Evolutionary conservation across 2,888 invertebrate genomes (phyloP), one percentile per base, ranked within the genome.

Genomic region (Caenorhabditis sp.): DNA sequence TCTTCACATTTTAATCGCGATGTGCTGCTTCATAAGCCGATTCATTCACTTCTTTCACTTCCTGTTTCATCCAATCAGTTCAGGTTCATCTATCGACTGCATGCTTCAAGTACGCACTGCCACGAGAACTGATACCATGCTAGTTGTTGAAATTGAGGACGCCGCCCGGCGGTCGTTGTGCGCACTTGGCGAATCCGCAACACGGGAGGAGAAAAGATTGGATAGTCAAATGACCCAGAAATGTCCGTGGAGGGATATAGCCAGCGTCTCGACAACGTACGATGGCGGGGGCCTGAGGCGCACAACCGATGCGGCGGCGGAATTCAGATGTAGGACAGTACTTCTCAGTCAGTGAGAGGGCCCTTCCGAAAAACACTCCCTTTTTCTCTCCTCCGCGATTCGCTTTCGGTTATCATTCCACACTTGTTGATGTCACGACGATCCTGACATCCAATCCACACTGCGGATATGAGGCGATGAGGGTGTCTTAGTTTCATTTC

Each of bases 201-300:
- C 70, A 68, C 28, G 19, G 47, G 5, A 70, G 63, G 77, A 70
- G 61, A 51, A 77, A 77, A 77, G 79, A 79, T 79, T 79, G 79
- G 79, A 79, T 81, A 72, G 70, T 81, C 70, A 81, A 81, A 81
- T 81, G 81, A 81, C 81, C 81, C 81, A 81, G 81, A 81, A 81
- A 81, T 74, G 74, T 76, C 75, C 70, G 74, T 75, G 81, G 80
- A 81, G 75, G 69, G 59, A 70, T 70, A 70, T 79, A 79, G 70
- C 77, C 68, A 22, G 12, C 63, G 63, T 77, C 76, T 63, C 77
- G 69, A 10, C 66, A 63, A 61, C 77, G 49, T 69, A 70, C 69
- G 69, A 77, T 77, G 77, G 68, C 76, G 79, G 47, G 19, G 44
- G n/a, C n/a, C n/a, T n/a, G n/a, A 8, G 47, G 58, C 49, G 47